phyloP scores from a whole-genome alignment of 2,113 vertebrate species.

The Amphilophus citrinellus region DNA sequence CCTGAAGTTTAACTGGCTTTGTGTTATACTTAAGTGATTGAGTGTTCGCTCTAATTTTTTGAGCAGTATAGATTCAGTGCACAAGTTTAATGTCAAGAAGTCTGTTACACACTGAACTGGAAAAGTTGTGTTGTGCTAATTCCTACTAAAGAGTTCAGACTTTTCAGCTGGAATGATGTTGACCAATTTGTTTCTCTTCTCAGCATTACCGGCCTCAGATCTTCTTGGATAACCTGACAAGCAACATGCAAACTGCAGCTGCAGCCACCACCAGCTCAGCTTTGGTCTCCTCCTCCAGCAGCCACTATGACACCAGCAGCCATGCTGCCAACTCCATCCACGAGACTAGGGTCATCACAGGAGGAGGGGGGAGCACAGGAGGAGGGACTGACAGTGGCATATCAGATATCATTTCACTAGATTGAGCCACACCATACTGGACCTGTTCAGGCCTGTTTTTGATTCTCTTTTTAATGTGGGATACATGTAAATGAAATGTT shows the following conservation, averaged over 20 bases:
- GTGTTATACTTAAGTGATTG: not conserved
- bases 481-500: not conserved
- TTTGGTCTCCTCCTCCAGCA: constrained; percentile 86
- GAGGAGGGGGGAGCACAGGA: constrained; percentile 63
- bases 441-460: constrained; percentile 20
- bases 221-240: constrained; percentile 95
- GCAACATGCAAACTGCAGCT: constrained; percentile 86
- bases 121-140: not conserved
- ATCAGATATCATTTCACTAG: constrained; percentile 94
- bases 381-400: constrained; percentile 69
- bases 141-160: not conserved
- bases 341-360: constrained; percentile 86
- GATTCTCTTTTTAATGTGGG: constrained; percentile 13
- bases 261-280: constrained; percentile 84
- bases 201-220: constrained; percentile 96
- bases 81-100: not conserved
- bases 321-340: constrained; percentile 83
- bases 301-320: constrained; percentile 81
- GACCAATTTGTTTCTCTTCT: not conserved
- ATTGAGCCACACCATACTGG: constrained; percentile 74
- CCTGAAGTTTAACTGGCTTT: no score
- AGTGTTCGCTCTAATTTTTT: not conserved
- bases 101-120: not conserved
- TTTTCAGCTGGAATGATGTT: not conserved
- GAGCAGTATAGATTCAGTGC: not conserved